phyloP scores from a whole-genome alignment of 2,797 vertebrate genomes.

The Sebastes diploproa region DNA sequence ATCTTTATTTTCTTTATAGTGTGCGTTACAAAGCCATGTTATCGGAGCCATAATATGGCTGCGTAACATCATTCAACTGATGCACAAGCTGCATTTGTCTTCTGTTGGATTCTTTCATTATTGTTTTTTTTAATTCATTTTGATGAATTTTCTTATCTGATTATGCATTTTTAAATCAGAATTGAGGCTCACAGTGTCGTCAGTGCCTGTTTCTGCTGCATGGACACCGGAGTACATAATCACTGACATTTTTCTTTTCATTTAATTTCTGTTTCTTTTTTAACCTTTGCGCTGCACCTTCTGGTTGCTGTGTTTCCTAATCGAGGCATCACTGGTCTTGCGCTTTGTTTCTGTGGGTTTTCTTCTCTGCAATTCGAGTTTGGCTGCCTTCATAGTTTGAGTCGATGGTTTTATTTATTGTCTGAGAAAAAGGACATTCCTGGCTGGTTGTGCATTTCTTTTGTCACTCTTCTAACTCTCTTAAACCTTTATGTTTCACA shows the following conservation, averaged over 20 bases:
- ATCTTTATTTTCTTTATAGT: neutral
- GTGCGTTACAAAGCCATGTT: slow-evolving; percentile 31
- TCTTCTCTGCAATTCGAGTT: slow-evolving; percentile 26
- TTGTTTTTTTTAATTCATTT: neutral
- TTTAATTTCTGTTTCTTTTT: neutral
- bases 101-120: neutral
- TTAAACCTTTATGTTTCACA: neutral
- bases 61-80: slow-evolving; percentile 12
- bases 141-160: neutral
- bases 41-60: slow-evolving; percentile 30
- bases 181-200: slow-evolving; percentile 5
- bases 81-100: neutral
- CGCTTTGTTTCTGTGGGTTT: slow-evolving; percentile 54
- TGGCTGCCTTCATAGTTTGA: slow-evolving; percentile 45
- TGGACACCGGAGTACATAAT: slow-evolving; percentile 50
- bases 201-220: slow-evolving; percentile 54
- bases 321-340: slow-evolving; percentile 27
- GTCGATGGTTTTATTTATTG: slow-evolving; percentile 26
- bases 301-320: slow-evolving; percentile 21
- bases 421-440: neutral
- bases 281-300: slow-evolving; percentile 34
- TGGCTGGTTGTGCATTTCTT: slow-evolving; percentile 36
- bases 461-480: neutral
- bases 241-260: slow-evolving; percentile 15
- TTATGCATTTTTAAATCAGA: slow-evolving; percentile 8